Percentiles rank a stretch among this genome's conserved stretches.
These are phyloP conservation scores for Cremastinae sp. DNA, from an alignment of 2,888 invertebrate genomes.

Conservation along the genomic window DNA sequence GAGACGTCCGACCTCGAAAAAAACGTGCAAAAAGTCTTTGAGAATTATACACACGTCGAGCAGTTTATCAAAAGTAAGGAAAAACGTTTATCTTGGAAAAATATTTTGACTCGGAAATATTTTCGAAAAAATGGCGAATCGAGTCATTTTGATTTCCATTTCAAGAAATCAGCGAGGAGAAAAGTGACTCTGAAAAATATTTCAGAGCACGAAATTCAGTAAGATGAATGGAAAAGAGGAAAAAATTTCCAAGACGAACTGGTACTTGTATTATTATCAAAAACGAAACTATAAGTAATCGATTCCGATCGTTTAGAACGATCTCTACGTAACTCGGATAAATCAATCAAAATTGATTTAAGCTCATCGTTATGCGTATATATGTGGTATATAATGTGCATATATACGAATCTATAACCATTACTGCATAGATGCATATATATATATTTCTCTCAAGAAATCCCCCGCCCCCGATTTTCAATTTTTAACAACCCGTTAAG, in stretches of 20 bases:
- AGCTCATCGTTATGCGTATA: conserved; percentile 65
- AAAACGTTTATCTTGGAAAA: too few species aligned
- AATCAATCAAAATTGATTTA: conserved; percentile 77
- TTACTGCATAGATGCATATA: conserved; percentile 45
- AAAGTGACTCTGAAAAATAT: too few species aligned
- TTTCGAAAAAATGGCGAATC: too few species aligned
- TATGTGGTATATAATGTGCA: conserved; percentile 26
- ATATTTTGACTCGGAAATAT: too few species aligned
- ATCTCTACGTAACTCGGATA: conserved; percentile 59
- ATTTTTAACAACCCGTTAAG: conserved; percentile 33
- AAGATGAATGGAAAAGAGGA: conserved; percentile 6
- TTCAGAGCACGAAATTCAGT: not conserved
- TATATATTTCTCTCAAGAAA: conserved; percentile 24
- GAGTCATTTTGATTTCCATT: too few species aligned
- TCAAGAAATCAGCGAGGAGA: too few species aligned
- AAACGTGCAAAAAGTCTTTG: too few species aligned
- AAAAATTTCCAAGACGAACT: conserved; percentile 39
- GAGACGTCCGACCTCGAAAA: too few species aligned
- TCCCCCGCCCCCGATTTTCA: conserved; percentile 46
- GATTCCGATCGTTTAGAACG: conserved; percentile 53
- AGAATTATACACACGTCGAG: too few species aligned
- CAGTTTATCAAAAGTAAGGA: too few species aligned
- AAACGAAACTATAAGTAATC: conserved; percentile 37
- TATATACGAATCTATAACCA: conserved; percentile 35
- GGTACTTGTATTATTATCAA: conserved; percentile 53